Base-by-base conservation (phyloP, 2,797 vertebrate genomes). In the Otolemur crassicaudatus region DNA sequence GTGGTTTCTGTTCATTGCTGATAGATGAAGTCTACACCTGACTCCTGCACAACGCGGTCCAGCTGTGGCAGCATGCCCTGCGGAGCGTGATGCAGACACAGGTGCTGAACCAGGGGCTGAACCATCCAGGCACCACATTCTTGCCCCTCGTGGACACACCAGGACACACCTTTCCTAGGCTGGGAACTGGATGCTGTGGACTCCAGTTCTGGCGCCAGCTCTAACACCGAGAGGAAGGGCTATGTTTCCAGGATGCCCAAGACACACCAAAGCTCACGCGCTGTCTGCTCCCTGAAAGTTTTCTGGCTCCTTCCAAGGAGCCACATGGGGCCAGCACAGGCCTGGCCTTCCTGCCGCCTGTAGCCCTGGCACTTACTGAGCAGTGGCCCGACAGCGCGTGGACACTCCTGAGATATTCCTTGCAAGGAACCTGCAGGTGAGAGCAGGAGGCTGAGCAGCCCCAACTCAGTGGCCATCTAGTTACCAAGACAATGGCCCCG, bases 81-180 rank as follows among this genome's bases (percentile, higher is more conserved):
- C 31, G 0, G 0, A 8, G 2, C 14, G 9, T 0, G 0, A 14
- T 0, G 7, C 4, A 1, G 0, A 46, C 7, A 7, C 5, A 23
- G 4, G 4, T 29, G 77, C 20, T 29, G 31, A 7, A 25, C 0
- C 0, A 0, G 63, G 63, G 12, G 1, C 19, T 5, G 27, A n/a
- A 37, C 70, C 72, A 22, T 23, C 70, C 22, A 0, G 17, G 31
- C 12, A 29, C 46, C 46, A 23, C 0, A 31, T 27, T 5, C 40
- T 56, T 23, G 13, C 4, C 19, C 27, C 46, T 17, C 9, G 5
- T 0, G 22, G 4, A 73, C 56, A 20, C 11, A 31, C 2, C 23
- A 7, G 31, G 43, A 37, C 31, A 80, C 12, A 43, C 25, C 56
- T n/a, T 25, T 69, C 61, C 20, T 0, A 43, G 40, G 49, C 46